Conservation (phyloP, 2,113 vertebrate species). For the Ia io region DNA sequence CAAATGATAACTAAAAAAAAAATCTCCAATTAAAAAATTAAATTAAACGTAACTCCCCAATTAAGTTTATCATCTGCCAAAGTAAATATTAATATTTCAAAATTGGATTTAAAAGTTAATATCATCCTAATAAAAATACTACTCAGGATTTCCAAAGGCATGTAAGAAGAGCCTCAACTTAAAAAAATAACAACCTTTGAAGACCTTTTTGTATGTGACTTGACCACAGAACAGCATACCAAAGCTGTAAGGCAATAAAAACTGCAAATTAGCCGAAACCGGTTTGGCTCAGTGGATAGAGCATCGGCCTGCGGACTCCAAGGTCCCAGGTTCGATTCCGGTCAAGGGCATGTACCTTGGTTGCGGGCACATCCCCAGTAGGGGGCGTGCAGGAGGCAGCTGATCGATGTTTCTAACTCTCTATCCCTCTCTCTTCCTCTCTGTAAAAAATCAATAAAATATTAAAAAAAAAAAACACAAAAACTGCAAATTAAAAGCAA, state of each 20-base stretch:
- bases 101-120: neutral
- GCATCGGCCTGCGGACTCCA: no score
- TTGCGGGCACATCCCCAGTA: no score
- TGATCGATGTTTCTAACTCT: no score
- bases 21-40: neutral
- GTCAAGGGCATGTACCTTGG: no score
- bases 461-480: no score
- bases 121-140: neutral
- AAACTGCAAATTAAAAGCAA: slow-evolving; percentile 8
- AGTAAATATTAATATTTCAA: neutral
- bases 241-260: slow-evolving; percentile 12
- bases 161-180: neutral
- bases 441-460: no score
- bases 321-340: no score
- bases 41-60: neutral
- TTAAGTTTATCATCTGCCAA: neutral
- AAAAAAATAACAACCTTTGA: neutral
- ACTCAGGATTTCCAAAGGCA: neutral
- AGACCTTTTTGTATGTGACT: neutral
- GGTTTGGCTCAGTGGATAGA: no score
- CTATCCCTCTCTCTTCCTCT: no score
- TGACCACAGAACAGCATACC: neutral
- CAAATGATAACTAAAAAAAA: neutral
- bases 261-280: neutral
- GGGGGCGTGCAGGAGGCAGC: no score